These are phyloP conservation scores for Euglossa dilemma DNA, from an alignment of 1,140 invertebrate species.

Conservation along the genomic window DNA sequence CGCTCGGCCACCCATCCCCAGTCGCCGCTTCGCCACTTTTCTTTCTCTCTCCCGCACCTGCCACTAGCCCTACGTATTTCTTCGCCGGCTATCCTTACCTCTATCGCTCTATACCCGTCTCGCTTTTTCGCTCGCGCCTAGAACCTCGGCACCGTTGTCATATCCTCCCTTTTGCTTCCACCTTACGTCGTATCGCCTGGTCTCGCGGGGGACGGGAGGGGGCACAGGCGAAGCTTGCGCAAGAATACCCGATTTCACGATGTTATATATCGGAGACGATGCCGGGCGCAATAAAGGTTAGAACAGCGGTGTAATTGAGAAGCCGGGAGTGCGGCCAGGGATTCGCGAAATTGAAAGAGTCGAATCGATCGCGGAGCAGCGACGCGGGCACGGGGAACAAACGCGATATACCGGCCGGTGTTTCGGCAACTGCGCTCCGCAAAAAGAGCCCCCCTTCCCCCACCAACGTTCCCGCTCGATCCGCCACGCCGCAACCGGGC, in stretches of 20 bases:
- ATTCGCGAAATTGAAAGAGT: conserved; percentile 49
- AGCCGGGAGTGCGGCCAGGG: not conserved
- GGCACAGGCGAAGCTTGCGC: conserved; percentile 24
- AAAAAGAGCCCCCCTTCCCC: not conserved
- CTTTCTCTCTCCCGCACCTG: not conserved
- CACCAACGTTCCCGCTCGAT: not conserved
- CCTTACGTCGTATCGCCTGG: conserved; percentile 49
- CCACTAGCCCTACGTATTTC: conserved; percentile 17
- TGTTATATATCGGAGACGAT: conserved; percentile 34
- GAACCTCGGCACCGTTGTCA: not conserved
- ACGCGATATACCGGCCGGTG: conserved; percentile 25
- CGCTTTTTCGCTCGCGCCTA: not conserved
- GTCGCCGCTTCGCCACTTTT: conserved; percentile 16
- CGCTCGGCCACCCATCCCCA: conserved; percentile 8
- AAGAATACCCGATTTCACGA: conserved; percentile 65
- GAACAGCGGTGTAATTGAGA: conserved; percentile 43
- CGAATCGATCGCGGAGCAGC: conserved; percentile 21
- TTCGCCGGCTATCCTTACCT: conserved; percentile 31
- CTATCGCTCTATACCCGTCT: not conserved
- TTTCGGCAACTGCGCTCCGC: conserved; percentile 29
- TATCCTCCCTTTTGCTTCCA: conserved; percentile 41
- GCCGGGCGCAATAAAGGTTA: conserved; percentile 42
- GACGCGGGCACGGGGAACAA: not conserved
- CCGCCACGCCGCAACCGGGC: not conserved
- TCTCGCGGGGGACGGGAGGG: not conserved